Evolutionary conservation across 2,888 invertebrate genomes (phyloP), one percentile per base, ranked within the genome.

Genomic region (Physocephala rufipes): DNA sequence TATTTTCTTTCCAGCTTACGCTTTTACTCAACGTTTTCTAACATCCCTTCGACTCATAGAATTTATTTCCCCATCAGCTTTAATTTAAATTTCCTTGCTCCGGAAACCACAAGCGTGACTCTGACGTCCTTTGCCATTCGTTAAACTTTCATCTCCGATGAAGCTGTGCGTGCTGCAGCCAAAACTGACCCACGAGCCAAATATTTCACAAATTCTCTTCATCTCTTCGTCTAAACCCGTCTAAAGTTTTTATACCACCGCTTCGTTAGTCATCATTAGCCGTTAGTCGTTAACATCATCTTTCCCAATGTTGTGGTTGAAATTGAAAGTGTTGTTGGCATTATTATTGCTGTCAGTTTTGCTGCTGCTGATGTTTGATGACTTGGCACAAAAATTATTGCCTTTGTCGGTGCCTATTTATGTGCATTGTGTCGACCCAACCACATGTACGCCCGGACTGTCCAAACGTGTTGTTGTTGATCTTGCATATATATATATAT

Each of bases 141-240:
- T 82, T 81, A 80, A 82, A 78, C 79, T 78, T 77, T 77, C 77
- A 79, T 82, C 80, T 81, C 80, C 81, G 79, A 79, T 72, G 75
- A 79, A 81, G 80, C 73, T 80, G 80, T 77, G 77, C 77, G 76
- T 82, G 76, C n/a, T n/a, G 74, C 74, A 74, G 74, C 79, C 76
- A 77, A 67, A 77, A 78, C 76, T 79, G 79, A 76, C 77, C 78
- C 78, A 76, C 77, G 78, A 74, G 71, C 73, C 68, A 72, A 71
- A 73, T 72, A 72, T 68, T 58, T 24, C 49, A 58, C 70, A 66
- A 36, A 70, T 73, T 71, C 47, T 58, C 51, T 69, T 36, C 61
- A 21, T 26, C 21, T 12, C 19, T 67, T 24, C 61, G 30, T 51
- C 62, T 28, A 19, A 21, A 7, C 63, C 47, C n/a, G n/a, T 24